These are phyloP conservation scores for Anser brachyrhynchus DNA, from an alignment of 2,113 vertebrate genomes.

Conservation along the genomic window DNA sequence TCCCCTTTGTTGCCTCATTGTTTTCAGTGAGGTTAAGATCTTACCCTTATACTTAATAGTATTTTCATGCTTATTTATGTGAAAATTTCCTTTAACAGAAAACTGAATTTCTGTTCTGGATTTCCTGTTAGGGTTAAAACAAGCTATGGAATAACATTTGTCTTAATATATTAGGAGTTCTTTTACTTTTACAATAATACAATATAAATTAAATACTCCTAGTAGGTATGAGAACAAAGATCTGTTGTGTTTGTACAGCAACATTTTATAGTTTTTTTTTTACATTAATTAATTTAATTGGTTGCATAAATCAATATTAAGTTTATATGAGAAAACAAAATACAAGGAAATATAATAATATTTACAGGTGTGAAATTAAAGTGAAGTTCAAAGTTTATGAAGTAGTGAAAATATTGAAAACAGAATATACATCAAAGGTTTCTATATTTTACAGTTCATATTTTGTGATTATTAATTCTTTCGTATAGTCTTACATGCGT, in stretches of 20 bases:
- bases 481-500: not conserved
- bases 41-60: not conserved
- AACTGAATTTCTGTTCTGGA: not conserved
- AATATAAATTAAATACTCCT: not conserved
- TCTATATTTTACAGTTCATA: not conserved
- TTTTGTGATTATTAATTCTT: not conserved
- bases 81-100: not conserved
- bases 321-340: not conserved
- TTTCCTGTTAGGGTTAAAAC: accelerated
- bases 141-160: not conserved
- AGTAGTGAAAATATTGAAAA: not conserved
- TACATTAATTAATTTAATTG: not conserved
- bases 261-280: not conserved
- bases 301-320: not conserved
- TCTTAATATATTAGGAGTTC: not conserved
- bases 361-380: not conserved
- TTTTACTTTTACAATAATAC: not conserved
- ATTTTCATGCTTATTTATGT: not conserved
- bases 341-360: not conserved
- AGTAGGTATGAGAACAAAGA: not conserved
- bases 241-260: not conserved
- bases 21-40: not conserved
- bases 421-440: not conserved
- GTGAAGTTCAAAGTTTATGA: not conserved
- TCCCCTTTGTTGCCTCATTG: not conserved